These are phyloP conservation scores for Silurus asotus DNA, from an alignment of 2,113 vertebrate species.

Conservation along the genomic window DNA sequence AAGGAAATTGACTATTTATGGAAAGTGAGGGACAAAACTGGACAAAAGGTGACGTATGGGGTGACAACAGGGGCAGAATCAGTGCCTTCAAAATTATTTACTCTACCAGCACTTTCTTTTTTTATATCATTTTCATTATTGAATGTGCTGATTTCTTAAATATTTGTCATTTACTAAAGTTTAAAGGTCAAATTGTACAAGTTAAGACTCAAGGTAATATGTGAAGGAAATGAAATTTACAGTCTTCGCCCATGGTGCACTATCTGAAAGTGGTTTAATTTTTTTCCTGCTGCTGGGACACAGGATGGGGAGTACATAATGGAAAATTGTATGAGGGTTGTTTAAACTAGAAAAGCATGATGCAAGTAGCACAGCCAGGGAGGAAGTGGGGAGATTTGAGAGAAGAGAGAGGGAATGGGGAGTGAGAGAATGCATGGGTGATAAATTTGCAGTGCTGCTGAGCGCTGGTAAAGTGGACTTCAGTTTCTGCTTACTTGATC, in stretches of 20 bases:
- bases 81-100: background rate
- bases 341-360: slow-evolving; percentile 31
- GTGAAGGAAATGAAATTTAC: background rate
- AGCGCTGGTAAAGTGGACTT: slow-evolving; percentile 3
- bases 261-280: slow-evolving; percentile 1
- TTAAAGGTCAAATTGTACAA: background rate
- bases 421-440: slow-evolving; percentile 18
- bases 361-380: slow-evolving; percentile 8
- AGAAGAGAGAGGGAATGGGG: background rate
- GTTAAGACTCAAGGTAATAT: background rate
- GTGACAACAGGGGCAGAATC: background rate
- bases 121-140: background rate
- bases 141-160: background rate
- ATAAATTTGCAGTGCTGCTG: slow-evolving; percentile 35
- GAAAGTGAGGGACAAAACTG: background rate
- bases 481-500: slow-evolving; percentile 1
- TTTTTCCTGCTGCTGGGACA: background rate
- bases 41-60: background rate
- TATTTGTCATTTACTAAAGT: background rate
- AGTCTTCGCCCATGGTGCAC: background rate
- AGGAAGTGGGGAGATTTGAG: slow-evolving; percentile 5
- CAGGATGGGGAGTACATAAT: slow-evolving; percentile 17
- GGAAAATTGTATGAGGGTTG: slow-evolving; percentile 14
- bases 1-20: background rate
- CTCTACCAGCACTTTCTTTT: background rate